Evolutionary conservation across 2,888 invertebrate species (phyloP), one percentile per base, ranked within the genome.

Genomic region (Sesia apiformis): DNA sequence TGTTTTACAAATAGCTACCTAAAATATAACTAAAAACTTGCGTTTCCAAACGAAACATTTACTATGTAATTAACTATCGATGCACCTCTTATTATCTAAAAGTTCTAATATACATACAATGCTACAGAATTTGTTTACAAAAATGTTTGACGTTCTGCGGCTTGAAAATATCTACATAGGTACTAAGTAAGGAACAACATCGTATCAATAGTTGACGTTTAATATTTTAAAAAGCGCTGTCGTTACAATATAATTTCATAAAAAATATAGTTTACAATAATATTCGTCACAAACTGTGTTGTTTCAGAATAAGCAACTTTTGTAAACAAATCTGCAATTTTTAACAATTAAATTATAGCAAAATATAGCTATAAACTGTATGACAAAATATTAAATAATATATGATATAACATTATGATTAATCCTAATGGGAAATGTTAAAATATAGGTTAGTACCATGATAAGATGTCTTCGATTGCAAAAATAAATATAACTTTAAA

Each of bases 21-120:
- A 57, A 42, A 50, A 53, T 49, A 52, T 60, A 72, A 66, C 66
- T 68, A 70, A 60, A 70, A 70, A 66, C 72, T 67, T 59, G 56
- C 60, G 70, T 74, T 77, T 72, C 76, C 55, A 61, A 71, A 59
- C 58, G 74, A 50, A 6, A 4, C 38, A 74, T 65, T 65, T 64
- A 60, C 55, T 64, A 50, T 50, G 6, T 38, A 74, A 66, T 65
- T 64, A 59, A 56, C 65, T 73, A 64, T 70, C 73, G 79, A 81
- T 77, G 79, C 81, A 85, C 84, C 84, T 62, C 84, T 82, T 86
- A 85, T 39, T 56, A 68, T 60, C 80, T 82, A 82, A 69, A 72
- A 66, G 8, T 65, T 72, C 84, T 78, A 81, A 86, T 85, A 85
- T 85, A 86, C 85, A 86, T 78, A 85, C 69, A 82, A 76, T 69